phyloP scores from a whole-genome alignment of 2,113 vertebrate species.

The Bufo gargarizans region DNA sequence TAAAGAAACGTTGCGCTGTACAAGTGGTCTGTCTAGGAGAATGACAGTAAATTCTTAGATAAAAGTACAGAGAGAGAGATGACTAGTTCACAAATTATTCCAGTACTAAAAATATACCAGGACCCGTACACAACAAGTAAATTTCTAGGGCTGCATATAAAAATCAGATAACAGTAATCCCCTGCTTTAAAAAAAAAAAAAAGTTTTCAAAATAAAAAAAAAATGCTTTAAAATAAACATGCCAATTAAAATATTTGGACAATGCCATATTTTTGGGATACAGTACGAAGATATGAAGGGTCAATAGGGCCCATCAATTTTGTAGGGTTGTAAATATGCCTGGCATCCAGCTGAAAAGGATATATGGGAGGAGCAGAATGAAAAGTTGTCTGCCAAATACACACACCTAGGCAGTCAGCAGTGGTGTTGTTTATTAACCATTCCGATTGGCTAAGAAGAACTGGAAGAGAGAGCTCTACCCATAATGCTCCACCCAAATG shows the following conservation, averaged over 20 bases:
- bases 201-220: too few relatives aligned
- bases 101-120: neutral
- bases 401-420: too few relatives aligned
- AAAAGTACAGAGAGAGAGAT: slow-evolving; percentile 1
- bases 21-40: too few relatives aligned
- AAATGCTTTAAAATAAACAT: neutral
- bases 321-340: too few relatives aligned
- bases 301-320: neutral
- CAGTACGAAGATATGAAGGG: neutral
- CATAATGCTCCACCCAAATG: too few relatives aligned
- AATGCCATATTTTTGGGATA: neutral
- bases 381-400: too few relatives aligned
- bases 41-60: too few relatives aligned
- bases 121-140: neutral
- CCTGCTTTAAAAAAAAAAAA: too few relatives aligned
- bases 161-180: neutral
- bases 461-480: too few relatives aligned
- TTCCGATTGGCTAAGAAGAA: too few relatives aligned
- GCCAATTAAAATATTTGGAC: neutral
- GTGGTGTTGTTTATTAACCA: too few relatives aligned
- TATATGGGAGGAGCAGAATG: neutral
- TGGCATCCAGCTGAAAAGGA: neutral
- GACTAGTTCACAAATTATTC: neutral
- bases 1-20: neutral
- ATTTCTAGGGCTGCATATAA: neutral